A percentile compares a stretch with the other conserved stretches of the same genome.
phyloP scores from a whole-genome alignment of 2,113 vertebrate genomes.

The Tachuris rubrigastra region DNA sequence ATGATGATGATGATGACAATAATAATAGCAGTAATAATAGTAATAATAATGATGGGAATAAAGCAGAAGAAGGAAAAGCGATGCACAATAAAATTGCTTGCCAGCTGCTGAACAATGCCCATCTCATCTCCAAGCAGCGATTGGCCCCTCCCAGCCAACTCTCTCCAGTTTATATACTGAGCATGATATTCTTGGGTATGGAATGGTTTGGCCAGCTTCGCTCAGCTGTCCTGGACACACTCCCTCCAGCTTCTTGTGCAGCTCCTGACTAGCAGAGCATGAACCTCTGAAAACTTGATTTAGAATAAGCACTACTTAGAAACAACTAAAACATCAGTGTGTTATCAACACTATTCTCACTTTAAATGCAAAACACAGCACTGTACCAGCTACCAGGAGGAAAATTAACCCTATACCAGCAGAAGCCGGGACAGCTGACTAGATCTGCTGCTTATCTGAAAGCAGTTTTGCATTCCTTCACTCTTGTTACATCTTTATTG shows the following conservation, averaged over 20 bases:
- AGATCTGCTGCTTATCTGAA: neutral
- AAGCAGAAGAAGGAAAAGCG: neutral
- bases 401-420: neutral
- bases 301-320: neutral
- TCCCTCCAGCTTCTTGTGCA: neutral
- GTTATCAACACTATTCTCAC: neutral
- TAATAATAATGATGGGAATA: neutral
- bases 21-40: neutral
- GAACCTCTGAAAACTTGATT: neutral
- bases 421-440: neutral
- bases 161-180: neutral
- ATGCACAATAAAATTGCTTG: neutral
- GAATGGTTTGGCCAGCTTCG: neutral
- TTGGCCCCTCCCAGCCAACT: neutral
- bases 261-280: neutral
- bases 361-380: neutral
- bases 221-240: neutral
- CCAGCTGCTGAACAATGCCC: neutral
- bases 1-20: neutral
- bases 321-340: neutral
- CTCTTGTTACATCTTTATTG: neutral
- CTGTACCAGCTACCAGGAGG: neutral
- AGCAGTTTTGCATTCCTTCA: neutral
- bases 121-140: neutral
- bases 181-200: neutral